Evolutionary conservation across 2,113 vertebrate species (phyloP).

Genomic region (Taxidea taxus): DNA sequence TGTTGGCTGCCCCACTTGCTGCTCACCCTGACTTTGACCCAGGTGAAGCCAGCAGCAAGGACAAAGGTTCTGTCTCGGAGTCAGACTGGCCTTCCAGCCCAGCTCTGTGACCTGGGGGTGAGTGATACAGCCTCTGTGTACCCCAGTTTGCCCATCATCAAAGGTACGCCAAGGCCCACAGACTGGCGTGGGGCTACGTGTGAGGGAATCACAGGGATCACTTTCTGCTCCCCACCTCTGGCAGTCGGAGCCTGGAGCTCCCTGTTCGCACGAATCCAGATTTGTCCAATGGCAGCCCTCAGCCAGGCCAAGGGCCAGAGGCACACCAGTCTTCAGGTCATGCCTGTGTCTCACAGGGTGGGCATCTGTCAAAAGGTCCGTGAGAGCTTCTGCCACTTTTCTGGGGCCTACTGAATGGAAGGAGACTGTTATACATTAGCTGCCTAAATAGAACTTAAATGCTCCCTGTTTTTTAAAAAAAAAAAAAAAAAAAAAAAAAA

Average conservation of each 20-base stretch:
- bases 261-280: background rate
- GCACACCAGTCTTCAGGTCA: rapidly evolving
- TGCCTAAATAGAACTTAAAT: background rate
- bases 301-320: background rate
- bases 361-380: background rate
- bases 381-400: background rate
- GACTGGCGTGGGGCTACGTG: background rate
- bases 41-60: background rate
- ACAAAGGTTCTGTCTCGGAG: background rate
- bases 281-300: background rate
- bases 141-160: slow-evolving; percentile 5
- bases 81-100: background rate
- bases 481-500: background rate
- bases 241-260: background rate
- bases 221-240: background rate
- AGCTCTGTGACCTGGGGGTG: background rate
- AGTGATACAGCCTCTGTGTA: background rate
- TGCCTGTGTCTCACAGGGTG: rapidly evolving
- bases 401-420: background rate
- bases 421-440: background rate
- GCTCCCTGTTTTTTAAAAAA: background rate
- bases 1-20: background rate
- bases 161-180: background rate
- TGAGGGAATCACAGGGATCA: background rate
- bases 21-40: background rate